Base-by-base conservation (phyloP, 1,140 invertebrate species). In the Brachionus rotundiformis region DNA sequence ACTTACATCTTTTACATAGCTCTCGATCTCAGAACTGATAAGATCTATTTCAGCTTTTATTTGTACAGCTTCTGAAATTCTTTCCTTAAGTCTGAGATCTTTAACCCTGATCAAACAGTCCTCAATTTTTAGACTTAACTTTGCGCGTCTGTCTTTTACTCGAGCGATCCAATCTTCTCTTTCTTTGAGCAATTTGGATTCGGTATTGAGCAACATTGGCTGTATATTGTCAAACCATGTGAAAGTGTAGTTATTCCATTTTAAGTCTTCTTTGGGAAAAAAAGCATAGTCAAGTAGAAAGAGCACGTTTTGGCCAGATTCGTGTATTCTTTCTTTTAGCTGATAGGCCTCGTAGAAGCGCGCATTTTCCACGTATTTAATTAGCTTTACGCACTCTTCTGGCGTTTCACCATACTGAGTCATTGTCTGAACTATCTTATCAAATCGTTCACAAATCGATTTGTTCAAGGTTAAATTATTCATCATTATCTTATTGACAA, bases 171-270 rank as follows among this genome's bases (percentile, higher is more conserved):
- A 79, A 25, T 63, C 29, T 19, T 79, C 75, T 79, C 27, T 79
- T 63, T 79, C 75, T 54, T 63, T 79, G 0, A 54, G 7, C 25
- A 79, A 41, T 59, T 41, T 54, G 2, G 31, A 23, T 16, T 79
- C 75, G 2, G 75, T 59, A 39, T 79, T 79, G 3, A 31, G 1
- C 44, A 97, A 92, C 2, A 95, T 92, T 16, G 90, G 90, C 84
- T 94, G 93, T 91, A 97, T 93, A 84, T 95, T 93, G 49, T 93
- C 91, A 0, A 94, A 94, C 93, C 94, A 95, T 31, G 93, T 91
- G 86, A 96, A 93, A 29, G 94, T 92, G 79, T 93, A 90, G 8
- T 91, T 92, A 87, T 94, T 95, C 54, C 95, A 87, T 81, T 92
- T 90, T 73, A 95, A 91, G 84, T 95, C 93, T 79, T 95, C 93